Percentiles rank a stretch among this genome's conserved stretches.
These are phyloP conservation scores for Martes martes DNA, from an alignment of 2,113 vertebrate genomes.

Conservation along the genomic window DNA sequence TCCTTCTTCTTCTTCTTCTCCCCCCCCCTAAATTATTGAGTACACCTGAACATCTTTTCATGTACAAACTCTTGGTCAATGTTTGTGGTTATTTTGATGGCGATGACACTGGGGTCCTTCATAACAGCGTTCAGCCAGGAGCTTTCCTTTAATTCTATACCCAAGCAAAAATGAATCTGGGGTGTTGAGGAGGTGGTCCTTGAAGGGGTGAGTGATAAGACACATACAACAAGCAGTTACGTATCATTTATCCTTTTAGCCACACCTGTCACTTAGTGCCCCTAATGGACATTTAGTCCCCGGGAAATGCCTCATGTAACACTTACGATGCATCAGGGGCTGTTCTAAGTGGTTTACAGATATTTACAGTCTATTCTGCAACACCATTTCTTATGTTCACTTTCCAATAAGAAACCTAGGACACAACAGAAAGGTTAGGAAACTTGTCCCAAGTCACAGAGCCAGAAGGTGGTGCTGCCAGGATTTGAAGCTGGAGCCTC, in stretches of 20 bases:
- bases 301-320: neutral
- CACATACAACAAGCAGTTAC: neutral
- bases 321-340: neutral
- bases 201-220: neutral
- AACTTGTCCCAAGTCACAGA: neutral
- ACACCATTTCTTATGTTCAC: neutral
- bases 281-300: neutral
- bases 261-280: neutral
- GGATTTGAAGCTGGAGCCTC: neutral
- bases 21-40: neutral
- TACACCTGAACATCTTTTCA: neutral
- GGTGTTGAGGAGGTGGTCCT: neutral
- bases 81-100: slow-evolving; percentile 19
- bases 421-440: neutral
- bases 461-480: neutral
- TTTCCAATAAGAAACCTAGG: neutral
- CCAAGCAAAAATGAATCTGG: neutral
- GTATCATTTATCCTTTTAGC: neutral
- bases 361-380: neutral
- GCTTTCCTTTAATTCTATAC: slow-evolving; percentile 4
- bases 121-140: neutral
- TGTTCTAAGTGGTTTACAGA: neutral
- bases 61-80: neutral
- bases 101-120: neutral
- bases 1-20: neutral